Percentiles rank a stretch among this genome's conserved stretches.
Conservation (phyloP, 2,797 vertebrate genomes). For the Heliangelus exortis region DNA sequence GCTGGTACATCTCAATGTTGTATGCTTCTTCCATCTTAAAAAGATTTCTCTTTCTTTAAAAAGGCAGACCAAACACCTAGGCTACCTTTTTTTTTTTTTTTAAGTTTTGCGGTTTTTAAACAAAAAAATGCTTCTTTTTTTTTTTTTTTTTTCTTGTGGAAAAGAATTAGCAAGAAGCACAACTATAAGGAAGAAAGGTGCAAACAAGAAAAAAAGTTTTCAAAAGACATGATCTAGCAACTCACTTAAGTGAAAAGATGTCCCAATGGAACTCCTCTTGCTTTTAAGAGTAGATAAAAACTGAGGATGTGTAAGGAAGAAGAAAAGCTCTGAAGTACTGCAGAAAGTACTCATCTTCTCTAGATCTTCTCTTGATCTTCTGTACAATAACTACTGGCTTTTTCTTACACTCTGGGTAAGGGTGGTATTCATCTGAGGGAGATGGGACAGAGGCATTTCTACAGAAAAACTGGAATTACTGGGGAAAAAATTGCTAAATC, state of each 20-base stretch:
- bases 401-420: background rate
- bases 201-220: background rate
- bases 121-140: background rate
- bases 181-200: background rate
- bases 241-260: background rate
- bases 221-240: background rate
- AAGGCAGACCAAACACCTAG: background rate
- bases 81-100: background rate
- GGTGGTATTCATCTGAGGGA: background rate
- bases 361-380: background rate
- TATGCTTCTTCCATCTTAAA: background rate
- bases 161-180: background rate
- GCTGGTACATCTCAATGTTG: background rate
- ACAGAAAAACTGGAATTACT: background rate
- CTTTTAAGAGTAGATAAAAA: background rate
- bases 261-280: background rate
- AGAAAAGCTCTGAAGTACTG: background rate
- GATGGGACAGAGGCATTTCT: background rate
- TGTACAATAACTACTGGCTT: background rate
- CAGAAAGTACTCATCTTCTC: background rate
- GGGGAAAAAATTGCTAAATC: background rate
- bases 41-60: background rate
- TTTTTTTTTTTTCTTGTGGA: background rate
- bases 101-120: fast-evolving
- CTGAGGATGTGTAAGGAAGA: background rate